Evolutionary conservation across 2,113 vertebrate genomes (phyloP), one percentile per base, ranked within the genome.

Genomic region (Lonchura striata): DNA sequence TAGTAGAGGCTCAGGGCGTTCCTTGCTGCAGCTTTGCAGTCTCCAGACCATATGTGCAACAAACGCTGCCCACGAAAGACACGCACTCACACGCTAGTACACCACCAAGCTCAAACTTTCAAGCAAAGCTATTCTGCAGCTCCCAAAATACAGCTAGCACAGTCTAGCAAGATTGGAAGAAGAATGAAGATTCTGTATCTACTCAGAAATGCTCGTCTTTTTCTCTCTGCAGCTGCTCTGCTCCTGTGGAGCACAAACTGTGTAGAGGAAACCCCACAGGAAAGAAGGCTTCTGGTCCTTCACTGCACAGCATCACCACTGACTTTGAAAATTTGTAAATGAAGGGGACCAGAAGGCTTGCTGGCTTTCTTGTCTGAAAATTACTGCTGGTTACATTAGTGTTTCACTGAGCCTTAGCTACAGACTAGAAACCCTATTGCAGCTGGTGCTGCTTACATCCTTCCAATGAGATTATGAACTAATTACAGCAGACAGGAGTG

Each of bases 221-320:
- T 49, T 6, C 25, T 90, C 31, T 17, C 44, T 35, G 57, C 0
- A 0, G 0, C 35, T 50, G 42, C 16, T 83, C 24, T 2, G 0
- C 35, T 60, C 28, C 25, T 7, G 0, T 5, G 24, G 30, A 77
- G 10, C 9, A 72, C 12, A 31, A 68, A 52, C 12, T 28, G 19
- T 1, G 1, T 0, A 44, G 33, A 4, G 28, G 9, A 82, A 76
- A 31, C 4, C 7, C 46, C 28, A 46, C 0, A 10, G 56, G 49
- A 91, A 61, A 82, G 20, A 17, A 37, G 20, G 8, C 50, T 16
- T 75, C 76, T 53, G 56, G 18, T 60, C 35, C 39, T 66, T 66
- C n/a, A 33, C 24, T 24, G 39, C 14, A 35, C 41, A 39, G 28
- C 13, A 14, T 27, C 50, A 37, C 9, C 27, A 33, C 12, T 61